phyloP scores from a whole-genome alignment of 2,113 vertebrate genomes.

The Arizona elegans region DNA sequence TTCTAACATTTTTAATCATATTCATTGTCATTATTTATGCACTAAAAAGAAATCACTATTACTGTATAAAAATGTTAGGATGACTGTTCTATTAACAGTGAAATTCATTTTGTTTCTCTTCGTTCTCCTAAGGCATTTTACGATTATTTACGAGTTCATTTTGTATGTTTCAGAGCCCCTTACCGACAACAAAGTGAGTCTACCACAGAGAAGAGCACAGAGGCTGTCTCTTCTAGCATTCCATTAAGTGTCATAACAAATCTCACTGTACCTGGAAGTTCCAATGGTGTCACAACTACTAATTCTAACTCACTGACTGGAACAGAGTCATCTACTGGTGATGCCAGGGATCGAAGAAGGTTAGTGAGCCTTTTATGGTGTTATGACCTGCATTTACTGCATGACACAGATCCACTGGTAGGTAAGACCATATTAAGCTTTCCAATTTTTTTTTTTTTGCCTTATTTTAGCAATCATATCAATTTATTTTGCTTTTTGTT shows the following conservation, averaged over 20 bases:
- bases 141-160: conserved; percentile 23
- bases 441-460: neutral
- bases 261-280: conserved; percentile 56
- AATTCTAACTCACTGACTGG: conserved; percentile 50
- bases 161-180: conserved; percentile 71
- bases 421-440: neutral
- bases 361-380: conserved; percentile 52
- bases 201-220: conserved; percentile 65
- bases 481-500: neutral
- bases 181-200: conserved; percentile 68
- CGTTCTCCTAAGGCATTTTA: neutral
- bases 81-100: neutral
- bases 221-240: conserved; percentile 59
- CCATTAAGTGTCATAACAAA: conserved; percentile 75
- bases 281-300: conserved; percentile 58
- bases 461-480: neutral
- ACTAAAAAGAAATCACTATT: neutral
- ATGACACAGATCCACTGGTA: neutral
- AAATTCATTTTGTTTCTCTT: neutral
- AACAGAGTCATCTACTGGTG: conserved; percentile 66
- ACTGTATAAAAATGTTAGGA: neutral
- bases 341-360: conserved; percentile 73
- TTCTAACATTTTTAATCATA: neutral
- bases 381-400: neutral
- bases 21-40: neutral